Base-by-base conservation (phyloP, 2,797 vertebrate species). In the Echiichthys vipera region DNA sequence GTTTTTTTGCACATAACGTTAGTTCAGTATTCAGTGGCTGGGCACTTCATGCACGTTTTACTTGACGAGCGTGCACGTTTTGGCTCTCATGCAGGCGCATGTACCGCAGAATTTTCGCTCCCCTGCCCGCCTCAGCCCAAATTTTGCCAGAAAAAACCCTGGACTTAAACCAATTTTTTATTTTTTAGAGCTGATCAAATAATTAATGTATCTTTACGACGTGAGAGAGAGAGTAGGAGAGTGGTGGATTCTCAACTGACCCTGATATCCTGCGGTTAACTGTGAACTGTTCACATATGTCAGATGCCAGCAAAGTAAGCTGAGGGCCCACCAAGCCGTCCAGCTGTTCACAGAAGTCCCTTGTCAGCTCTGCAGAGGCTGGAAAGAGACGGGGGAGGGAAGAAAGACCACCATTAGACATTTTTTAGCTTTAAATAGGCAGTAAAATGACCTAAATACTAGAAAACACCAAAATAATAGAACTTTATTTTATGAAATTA, bases 251-350 rank as follows among this genome's bases (percentile, higher is more conserved):
- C 12, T 65, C 45, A 84, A 97, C 97, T 91, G 84, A 99, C 98
- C 97, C 97, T 2, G 97, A 96, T 85, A 96, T 94, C 80, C 97
- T 96, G 81, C 95, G 97, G 94, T 98, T 99, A 90, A 99, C 93
- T 84, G 97, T 99, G 92, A 97, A 99, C 57, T 99, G 98, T 89
- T 99, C 98, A 77, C 98, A 99, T 71, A 99, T 99, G 87, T 99
- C 98, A 1, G 98, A 99, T 0, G 98, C 98, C 84, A 99, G 86
- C 81, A 99, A 83, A 0, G 98, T 99, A 25, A 99, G 98, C 85
- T 98, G 98, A 42, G 98, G 98, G 62, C 98, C 98, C 51, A 99
- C 97, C 25, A 99, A 92, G 74, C 93, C 88, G 80, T 99, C 98
- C 83, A 99, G 85, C 81, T 96, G 95, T 53, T 97, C 96, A 84